These are phyloP conservation scores for Pempheris klunzingeri DNA, from an alignment of 2,797 vertebrate genomes.

Conservation along the genomic window DNA sequence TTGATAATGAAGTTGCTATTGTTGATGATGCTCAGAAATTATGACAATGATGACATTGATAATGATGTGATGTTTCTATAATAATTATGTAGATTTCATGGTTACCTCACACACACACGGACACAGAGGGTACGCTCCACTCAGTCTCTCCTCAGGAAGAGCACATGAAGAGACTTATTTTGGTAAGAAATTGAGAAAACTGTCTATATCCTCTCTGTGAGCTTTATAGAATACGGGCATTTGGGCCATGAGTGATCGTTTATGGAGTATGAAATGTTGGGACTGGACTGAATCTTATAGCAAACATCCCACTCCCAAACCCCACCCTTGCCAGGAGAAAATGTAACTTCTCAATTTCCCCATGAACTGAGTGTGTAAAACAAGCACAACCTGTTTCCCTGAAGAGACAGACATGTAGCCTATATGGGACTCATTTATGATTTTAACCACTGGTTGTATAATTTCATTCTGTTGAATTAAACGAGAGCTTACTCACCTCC, in stretches of 20 bases:
- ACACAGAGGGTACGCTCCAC: constrained; percentile 41
- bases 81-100: constrained; percentile 64
- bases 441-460: constrained; percentile 81
- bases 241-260: constrained; percentile 38
- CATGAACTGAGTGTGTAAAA: constrained; percentile 71
- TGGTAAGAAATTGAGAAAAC: constrained; percentile 53
- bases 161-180: constrained; percentile 75
- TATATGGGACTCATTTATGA: constrained; percentile 67
- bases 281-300: constrained; percentile 53
- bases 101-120: constrained; percentile 59
- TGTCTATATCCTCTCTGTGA: constrained; percentile 58
- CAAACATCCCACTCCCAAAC: constrained; percentile 38
- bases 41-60: constrained; percentile 31
- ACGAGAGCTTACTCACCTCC: constrained; percentile 71
- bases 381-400: constrained; percentile 81
- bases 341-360: constrained; percentile 36
- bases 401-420: constrained; percentile 70
- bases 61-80: constrained; percentile 56
- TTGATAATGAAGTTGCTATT: constrained; percentile 15
- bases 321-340: constrained; percentile 27
- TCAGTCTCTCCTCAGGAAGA: constrained; percentile 75
- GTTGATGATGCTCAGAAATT: constrained; percentile 31
- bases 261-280: constrained; percentile 52
- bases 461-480: constrained; percentile 83
- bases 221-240: constrained; percentile 49